Base-by-base conservation (phyloP, 2,797 vertebrate species). In the Sebastes oblongus region DNA sequence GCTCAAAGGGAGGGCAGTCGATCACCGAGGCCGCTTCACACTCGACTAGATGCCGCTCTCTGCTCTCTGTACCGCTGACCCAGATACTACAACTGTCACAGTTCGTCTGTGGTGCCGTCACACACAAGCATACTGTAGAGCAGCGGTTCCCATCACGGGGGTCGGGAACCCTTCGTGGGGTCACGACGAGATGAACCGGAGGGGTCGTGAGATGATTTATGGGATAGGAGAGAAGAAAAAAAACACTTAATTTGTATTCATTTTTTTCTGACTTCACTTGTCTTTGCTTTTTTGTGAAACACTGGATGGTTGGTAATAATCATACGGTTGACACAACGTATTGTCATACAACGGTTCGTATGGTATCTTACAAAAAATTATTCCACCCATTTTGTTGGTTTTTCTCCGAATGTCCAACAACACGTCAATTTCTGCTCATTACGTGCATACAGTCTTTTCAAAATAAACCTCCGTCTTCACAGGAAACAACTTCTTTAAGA, bases 21-120 rank as follows among this genome's bases (percentile, higher is more conserved):
- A 83, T 86, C 73, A 14, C 56, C 0, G 69, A 78, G 74, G 75
- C 46, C 79, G 18, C 87, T 81, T 77, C 80, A 75, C 79, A 64
- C 75, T 76, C 16, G 13, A 72, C 73, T 68, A 6, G 24, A 64
- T 29, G 64, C 32, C 54, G 81, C 69, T 62, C 75, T 80, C 46
- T 27, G 67, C 72, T 34, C 69, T 25, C 69, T 25, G 61, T 2
- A 8, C 61, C 1, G 72, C 68, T 71, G 72, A 84, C 72, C 60
- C 73, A 46, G 3, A 67, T 11, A 69, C 69, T 25, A 20, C 62
- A 50, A 75, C 69, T 79, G 74, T 56, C 58, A 22, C 61, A 8
- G 36, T 36, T 65, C 5, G 36, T 76, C 61, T 84, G 73, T 30
- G 84, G 20, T 52, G 55, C 58, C 18, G 27, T 62, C 79, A 75